A percentile compares a stretch with the other conserved stretches of the same genome.
phyloP scores from a whole-genome alignment of 1,140 invertebrate species.

The Lepidostoma basale region DNA sequence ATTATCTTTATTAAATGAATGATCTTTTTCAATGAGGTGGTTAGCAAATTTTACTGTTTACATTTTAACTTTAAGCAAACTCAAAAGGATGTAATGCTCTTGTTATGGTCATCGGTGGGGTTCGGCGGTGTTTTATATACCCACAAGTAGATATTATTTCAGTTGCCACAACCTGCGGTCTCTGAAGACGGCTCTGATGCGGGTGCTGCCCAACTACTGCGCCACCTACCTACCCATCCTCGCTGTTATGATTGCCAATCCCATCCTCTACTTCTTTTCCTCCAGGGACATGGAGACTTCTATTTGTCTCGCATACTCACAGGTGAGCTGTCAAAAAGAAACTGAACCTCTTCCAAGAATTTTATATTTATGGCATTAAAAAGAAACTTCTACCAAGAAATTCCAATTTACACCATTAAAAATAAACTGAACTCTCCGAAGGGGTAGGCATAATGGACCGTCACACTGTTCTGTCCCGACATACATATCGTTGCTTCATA shows the following conservation, averaged over 20 bases:
- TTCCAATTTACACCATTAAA: too few relatives aligned
- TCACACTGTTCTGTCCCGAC: too few relatives aligned
- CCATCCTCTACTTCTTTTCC: constrained; percentile 71
- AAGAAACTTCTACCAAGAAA: too few relatives aligned
- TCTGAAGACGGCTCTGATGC: constrained; percentile 63
- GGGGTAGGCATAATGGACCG: too few relatives aligned
- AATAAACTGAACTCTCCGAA: too few relatives aligned
- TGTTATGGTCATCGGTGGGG: neutral
- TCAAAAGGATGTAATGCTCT: constrained; percentile 18
- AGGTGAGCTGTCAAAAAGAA: constrained; percentile 50
- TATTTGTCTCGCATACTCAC: constrained; percentile 65
- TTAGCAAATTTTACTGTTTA: too few relatives aligned
- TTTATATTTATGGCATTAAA: too few relatives aligned
- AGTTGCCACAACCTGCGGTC: constrained; percentile 74
- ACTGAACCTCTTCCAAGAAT: too few relatives aligned
- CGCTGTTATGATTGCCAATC: constrained; percentile 77
- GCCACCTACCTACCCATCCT: constrained; percentile 75
- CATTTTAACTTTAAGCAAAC: too few relatives aligned
- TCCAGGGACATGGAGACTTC: constrained; percentile 68
- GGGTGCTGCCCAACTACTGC: constrained; percentile 79
- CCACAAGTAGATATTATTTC: constrained; percentile 50
- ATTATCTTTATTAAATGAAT: too few relatives aligned
- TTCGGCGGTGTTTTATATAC: neutral
- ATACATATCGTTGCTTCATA: too few relatives aligned
- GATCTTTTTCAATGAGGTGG: too few relatives aligned